Evolutionary conservation across 1,140 invertebrate genomes (phyloP).

Genomic region (Pseudomyrmex flavicornis): DNA sequence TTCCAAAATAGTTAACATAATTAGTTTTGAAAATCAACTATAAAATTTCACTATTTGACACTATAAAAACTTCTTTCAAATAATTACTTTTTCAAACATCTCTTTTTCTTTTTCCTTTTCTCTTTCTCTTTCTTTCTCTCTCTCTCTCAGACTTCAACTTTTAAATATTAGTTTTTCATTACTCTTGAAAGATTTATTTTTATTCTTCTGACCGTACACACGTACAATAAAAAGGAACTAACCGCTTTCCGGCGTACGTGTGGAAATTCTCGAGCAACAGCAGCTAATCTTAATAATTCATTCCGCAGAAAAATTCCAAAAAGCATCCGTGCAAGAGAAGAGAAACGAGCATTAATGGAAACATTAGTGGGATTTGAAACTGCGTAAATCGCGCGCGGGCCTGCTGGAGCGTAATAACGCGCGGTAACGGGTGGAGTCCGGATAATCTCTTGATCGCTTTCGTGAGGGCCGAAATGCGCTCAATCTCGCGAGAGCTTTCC

Average conservation of each 20-base stretch:
- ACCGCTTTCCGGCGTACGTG: background rate
- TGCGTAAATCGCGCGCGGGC: constrained; percentile 48
- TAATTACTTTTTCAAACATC: too few relatives aligned
- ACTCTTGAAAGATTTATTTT: background rate
- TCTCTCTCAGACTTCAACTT: too few relatives aligned
- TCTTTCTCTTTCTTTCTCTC: too few relatives aligned
- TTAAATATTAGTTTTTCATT: constrained; percentile 1
- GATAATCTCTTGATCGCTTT: constrained; percentile 56
- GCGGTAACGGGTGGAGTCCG: constrained; percentile 3
- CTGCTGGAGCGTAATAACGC: constrained; percentile 33
- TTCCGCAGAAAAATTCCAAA: constrained; percentile 34
- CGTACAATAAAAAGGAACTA: background rate
- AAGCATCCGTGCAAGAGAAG: background rate
- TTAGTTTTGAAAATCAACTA: too few relatives aligned
- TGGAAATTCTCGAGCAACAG: constrained; percentile 7
- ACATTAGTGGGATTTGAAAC: constrained; percentile 55
- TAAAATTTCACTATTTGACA: too few relatives aligned
- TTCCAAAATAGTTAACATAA: too few relatives aligned
- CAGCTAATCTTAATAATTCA: constrained; percentile 45
- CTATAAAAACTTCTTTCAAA: too few relatives aligned
- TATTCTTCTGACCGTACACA: background rate
- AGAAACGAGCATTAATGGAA: constrained; percentile 51
- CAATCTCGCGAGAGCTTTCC: constrained; percentile 45
- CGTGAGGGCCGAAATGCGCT: constrained; percentile 14
- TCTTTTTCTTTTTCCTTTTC: too few relatives aligned